Conservation (phyloP, 2,888 invertebrate genomes). For the Ditylenchus weischeri region DNA sequence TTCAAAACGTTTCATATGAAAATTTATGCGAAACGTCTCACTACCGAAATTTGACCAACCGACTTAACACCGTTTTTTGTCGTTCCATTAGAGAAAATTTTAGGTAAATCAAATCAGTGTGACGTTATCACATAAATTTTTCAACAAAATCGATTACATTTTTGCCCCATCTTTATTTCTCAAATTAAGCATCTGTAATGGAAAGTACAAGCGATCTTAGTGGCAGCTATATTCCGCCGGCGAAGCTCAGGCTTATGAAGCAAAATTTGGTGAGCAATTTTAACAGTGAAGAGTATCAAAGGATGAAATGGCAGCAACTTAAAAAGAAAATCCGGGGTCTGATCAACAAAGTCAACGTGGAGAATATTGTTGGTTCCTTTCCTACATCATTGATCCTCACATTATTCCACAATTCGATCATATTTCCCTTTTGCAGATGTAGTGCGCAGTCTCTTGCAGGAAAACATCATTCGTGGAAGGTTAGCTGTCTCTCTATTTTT, state of each 20-base stretch:
- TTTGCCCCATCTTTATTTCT: too few species aligned
- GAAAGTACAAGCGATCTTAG: slow-evolving; percentile 34
- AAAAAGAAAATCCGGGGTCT: slow-evolving; percentile 97
- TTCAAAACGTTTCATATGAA: too few species aligned
- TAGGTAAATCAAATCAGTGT: too few species aligned
- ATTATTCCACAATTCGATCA: too few species aligned
- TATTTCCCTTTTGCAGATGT: slow-evolving; percentile 65
- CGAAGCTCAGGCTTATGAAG: slow-evolving; percentile 89
- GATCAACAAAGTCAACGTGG: slow-evolving; percentile 92
- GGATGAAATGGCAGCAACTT: slow-evolving; percentile 95
- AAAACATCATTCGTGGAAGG: slow-evolving; percentile 90
- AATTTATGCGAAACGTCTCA: too few species aligned
- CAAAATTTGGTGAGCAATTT: slow-evolving; percentile 78
- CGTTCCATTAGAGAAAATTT: too few species aligned
- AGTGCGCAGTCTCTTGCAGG: slow-evolving; percentile 81
- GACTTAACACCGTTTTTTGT: too few species aligned
- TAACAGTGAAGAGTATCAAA: slow-evolving; percentile 75
- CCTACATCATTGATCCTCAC: too few species aligned
- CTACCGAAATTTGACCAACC: too few species aligned
- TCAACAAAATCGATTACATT: too few species aligned
- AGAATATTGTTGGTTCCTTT: slow-evolving; percentile 70
- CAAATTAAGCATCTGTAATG: too few species aligned
- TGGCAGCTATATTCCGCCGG: slow-evolving; percentile 92
- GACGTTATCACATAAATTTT: too few species aligned
- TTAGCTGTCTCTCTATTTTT: slow-evolving; percentile 40